phyloP scores from a whole-genome alignment of 2,113 vertebrate genomes.

The Elaphurus davidianus region DNA sequence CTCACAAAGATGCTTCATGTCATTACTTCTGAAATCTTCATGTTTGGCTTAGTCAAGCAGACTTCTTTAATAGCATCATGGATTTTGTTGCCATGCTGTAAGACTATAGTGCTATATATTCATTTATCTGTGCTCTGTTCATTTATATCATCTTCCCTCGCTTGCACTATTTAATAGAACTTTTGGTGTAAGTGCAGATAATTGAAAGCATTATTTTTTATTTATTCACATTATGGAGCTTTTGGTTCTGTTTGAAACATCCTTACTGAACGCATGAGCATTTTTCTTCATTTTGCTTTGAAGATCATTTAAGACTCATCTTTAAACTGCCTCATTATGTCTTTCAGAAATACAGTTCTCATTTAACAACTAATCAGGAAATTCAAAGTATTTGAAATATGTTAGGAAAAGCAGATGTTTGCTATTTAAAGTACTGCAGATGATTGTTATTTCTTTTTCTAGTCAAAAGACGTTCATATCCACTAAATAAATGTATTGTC shows the following conservation, averaged over 20 bases:
- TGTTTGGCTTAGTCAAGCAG: constrained; percentile 13
- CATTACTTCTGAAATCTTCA: not conserved
- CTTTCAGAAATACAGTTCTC: constrained; percentile 62
- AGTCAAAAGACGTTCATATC: constrained; percentile 48
- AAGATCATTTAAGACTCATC: constrained; percentile 62
- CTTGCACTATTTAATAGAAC: not conserved
- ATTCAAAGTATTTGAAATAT: constrained; percentile 64
- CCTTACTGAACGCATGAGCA: not conserved
- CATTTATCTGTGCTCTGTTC: not conserved
- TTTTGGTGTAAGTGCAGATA: not conserved
- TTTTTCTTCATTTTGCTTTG: constrained; percentile 54
- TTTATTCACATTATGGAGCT: not conserved
- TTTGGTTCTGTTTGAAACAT: not conserved
- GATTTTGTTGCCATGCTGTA: not conserved
- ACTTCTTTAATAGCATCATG: not conserved
- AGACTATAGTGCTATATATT: not conserved
- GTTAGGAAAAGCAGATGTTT: constrained; percentile 69
- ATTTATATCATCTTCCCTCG: not conserved
- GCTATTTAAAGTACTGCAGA: constrained; percentile 71
- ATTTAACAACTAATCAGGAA: constrained; percentile 67
- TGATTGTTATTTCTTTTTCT: constrained; percentile 69
- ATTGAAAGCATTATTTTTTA: constrained; percentile 10
- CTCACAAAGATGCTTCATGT: not conserved
- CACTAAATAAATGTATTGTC: constrained; percentile 66
- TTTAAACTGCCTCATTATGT: constrained; percentile 67